Percentiles rank a stretch among this genome's conserved stretches.
Conservation (phyloP, 2,113 vertebrate genomes). For the Psilopsiagon aymara region DNA sequence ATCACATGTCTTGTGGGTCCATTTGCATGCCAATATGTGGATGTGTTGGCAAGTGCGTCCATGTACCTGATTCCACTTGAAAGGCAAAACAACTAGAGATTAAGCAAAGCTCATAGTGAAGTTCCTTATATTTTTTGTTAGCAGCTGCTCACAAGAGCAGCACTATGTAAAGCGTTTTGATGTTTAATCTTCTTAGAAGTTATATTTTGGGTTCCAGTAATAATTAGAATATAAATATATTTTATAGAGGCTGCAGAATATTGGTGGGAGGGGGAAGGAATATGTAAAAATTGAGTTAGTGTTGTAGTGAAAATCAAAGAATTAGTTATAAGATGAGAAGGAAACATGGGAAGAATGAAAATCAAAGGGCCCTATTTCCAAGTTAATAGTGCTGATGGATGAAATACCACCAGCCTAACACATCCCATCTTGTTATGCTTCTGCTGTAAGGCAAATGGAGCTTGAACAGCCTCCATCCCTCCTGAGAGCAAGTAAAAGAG, state of each 20-base stretch:
- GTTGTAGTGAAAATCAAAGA: not conserved
- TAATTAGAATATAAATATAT: conserved; percentile 59
- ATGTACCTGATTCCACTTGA: not conserved
- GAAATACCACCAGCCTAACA: not conserved
- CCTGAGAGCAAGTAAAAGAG: conserved; percentile 50
- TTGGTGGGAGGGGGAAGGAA: not conserved
- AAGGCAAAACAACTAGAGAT: not conserved
- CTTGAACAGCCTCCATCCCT: not conserved
- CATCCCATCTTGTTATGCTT: conserved; percentile 27
- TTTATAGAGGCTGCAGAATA: conserved; percentile 3
- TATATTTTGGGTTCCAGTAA: not conserved
- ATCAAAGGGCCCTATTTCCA: not conserved
- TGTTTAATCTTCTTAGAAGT: conserved; percentile 4
- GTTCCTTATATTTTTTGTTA: not conserved
- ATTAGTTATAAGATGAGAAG: not conserved
- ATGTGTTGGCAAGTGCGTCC: not conserved
- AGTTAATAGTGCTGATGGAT: conserved; percentile 7
- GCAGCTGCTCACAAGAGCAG: not conserved
- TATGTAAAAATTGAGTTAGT: conserved; percentile 6
- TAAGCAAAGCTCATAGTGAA: not conserved
- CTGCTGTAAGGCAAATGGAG: conserved; percentile 23
- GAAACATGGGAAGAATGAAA: conserved; percentile 8
- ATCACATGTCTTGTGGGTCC: fast-evolving
- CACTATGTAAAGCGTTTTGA: not conserved
- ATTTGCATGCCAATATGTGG: fast-evolving